Percentiles rank a stretch among this genome's conserved stretches.
phyloP scores from a whole-genome alignment of 2,888 invertebrate species.

The Brachypalpus laphriformis region DNA sequence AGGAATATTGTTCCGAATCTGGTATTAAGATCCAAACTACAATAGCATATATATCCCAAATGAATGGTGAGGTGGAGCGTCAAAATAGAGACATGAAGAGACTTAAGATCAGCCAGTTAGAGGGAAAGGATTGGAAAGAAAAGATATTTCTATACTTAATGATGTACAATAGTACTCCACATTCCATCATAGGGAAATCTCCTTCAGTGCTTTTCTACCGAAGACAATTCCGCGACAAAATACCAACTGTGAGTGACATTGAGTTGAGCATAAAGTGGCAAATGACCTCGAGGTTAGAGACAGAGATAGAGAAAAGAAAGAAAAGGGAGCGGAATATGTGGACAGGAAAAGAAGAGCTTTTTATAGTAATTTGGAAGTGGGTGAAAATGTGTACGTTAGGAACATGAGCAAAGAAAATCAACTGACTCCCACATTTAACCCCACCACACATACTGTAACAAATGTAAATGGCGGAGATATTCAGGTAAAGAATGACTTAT shows the following conservation, averaged over 20 bases:
- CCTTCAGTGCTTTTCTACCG: too few species aligned
- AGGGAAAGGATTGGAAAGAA: neutral
- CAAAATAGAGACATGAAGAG: too few species aligned
- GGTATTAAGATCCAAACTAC: neutral
- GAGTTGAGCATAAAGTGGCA: too few species aligned
- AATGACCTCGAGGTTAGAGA: too few species aligned
- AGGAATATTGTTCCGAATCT: neutral
- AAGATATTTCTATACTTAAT: neutral
- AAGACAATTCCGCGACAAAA: too few species aligned
- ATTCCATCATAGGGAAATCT: too few species aligned
- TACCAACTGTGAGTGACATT: too few species aligned
- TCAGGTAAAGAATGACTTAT: neutral
- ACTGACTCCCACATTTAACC: neutral
- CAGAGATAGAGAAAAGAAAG: too few species aligned
- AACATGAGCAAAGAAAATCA: neutral
- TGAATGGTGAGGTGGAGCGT: conserved; percentile 8
- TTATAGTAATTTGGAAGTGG: neutral
- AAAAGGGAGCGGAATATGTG: too few species aligned
- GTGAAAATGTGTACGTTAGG: neutral
- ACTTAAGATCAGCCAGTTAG: too few species aligned
- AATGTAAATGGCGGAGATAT: too few species aligned
- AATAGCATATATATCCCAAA: neutral
- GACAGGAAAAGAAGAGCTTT: neutral
- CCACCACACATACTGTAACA: neutral
- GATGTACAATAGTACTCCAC: too few species aligned